phyloP scores from a whole-genome alignment of 2,888 invertebrate species.

The Parnassius smintheus region DNA sequence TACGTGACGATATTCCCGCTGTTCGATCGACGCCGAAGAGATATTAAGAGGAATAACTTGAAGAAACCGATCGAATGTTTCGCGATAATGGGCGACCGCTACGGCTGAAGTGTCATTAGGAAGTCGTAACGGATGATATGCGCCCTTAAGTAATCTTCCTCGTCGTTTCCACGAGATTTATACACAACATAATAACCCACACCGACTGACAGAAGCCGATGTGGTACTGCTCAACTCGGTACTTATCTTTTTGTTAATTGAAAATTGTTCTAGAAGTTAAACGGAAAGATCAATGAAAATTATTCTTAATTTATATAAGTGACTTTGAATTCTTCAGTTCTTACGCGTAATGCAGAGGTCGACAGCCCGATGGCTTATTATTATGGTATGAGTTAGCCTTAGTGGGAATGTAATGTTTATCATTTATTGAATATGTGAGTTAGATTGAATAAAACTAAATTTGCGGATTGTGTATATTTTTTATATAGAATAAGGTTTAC shows the following conservation, averaged over 20 bases:
- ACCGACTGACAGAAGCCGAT: slow-evolving; percentile 9
- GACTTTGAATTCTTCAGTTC: slow-evolving; percentile 35
- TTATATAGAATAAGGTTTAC: too few species aligned
- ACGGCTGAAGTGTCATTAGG: slow-evolving; percentile 80
- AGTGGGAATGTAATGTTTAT: slow-evolving; percentile 23
- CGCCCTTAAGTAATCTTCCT: slow-evolving; percentile 71
- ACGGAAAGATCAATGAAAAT: slow-evolving; percentile 32
- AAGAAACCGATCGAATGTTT: slow-evolving; percentile 74
- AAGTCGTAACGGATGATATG: slow-evolving; percentile 74
- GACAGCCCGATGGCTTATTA: slow-evolving; percentile 65
- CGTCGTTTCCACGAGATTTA: slow-evolving; percentile 62
- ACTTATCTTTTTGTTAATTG: slow-evolving; percentile 14
- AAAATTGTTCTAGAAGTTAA: slow-evolving; percentile 30
- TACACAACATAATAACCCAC: slow-evolving; percentile 59
- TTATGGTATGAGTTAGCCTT: slow-evolving; percentile 58
- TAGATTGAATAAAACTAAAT: too few species aligned
- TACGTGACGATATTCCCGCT: slow-evolving; percentile 79
- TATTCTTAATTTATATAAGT: slow-evolving; percentile 21
- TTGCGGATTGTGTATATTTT: too few species aligned
- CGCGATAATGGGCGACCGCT: slow-evolving; percentile 74
- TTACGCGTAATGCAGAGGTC: slow-evolving; percentile 40
- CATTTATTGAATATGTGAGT: too few species aligned
- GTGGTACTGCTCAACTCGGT: slow-evolving; percentile 16
- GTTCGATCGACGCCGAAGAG: slow-evolving; percentile 60
- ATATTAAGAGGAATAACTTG: slow-evolving; percentile 79